Base-by-base conservation (phyloP, 2,888 invertebrate genomes). In the Scaptomyza tumidula region DNA sequence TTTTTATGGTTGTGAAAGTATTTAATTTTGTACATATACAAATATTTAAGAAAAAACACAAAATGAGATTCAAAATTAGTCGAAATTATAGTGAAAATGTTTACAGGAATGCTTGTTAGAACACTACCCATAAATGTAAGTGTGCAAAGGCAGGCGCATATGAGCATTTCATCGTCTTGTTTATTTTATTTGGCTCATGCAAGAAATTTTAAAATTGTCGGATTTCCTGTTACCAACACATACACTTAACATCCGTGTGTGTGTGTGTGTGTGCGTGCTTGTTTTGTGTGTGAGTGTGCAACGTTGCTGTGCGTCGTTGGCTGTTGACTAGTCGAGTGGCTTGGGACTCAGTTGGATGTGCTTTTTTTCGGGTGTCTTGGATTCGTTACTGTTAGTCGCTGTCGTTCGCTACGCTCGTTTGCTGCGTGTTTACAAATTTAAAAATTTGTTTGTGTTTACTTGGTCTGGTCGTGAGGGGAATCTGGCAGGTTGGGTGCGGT, bases 401-500 rank as follows among this genome's bases (percentile, higher is more conserved):
- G 13, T 9, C 9, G 13, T 5, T 58, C 16, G 60, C 65, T 65
- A 45, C 59, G 75, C 56, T 80, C 73, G 61, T 76, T 79, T 71
- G 78, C 69, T 53, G 69, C 74, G 66, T 84, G 88, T 84, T 88
- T 80, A 86, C 87, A 88, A 84, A 88, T 88, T 88, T 86, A 67
- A 84, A 88, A 84, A 88, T 84, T 88, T 86, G 86, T 84, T 88
- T 84, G 75, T 80, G 73, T 83, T 88, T 71, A 67, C 86, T 69
- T 76, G 71, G 37, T 68, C 75, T 62, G 64, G 64, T 27, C 45
- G 45, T 57, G 31, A 39, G 27, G 43, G 54, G 39, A 46, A 37
- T 45, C 33, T 48, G 19, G 19, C 19, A 19, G 19, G 31, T 33
- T 27, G 41, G n/a, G 54, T 50, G 48, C 14, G 33, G 14, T n/a